These are phyloP conservation scores for Clarias pachynema DNA, from an alignment of 2,797 vertebrate species.

Conservation along the genomic window DNA sequence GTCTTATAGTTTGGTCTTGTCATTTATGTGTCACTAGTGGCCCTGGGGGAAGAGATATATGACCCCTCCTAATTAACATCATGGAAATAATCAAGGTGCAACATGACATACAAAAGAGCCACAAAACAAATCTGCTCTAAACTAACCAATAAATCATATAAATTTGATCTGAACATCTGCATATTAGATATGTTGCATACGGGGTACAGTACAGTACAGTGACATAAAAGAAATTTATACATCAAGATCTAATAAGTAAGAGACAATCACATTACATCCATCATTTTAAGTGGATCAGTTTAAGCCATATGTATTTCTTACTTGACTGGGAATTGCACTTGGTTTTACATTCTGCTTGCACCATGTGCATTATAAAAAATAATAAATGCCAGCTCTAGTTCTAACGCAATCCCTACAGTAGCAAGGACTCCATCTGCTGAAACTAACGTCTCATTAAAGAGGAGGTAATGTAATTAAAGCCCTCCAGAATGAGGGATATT, in stretches of 20 bases:
- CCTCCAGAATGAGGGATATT: slow-evolving; percentile 16
- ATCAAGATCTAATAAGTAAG: slow-evolving; percentile 18
- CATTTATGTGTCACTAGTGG: slow-evolving; percentile 29
- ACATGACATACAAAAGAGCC: slow-evolving; percentile 1
- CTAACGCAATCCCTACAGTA: slow-evolving; percentile 14
- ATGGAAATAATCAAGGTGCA: not conserved
- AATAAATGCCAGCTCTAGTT: slow-evolving; percentile 22
- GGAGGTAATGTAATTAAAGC: slow-evolving; percentile 32
- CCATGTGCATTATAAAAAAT: slow-evolving; percentile 8
- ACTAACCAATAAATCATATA: not conserved
- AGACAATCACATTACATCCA: slow-evolving; percentile 20
- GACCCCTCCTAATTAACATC: not conserved
- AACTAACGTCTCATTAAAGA: slow-evolving; percentile 29
- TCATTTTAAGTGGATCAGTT: slow-evolving; percentile 29
- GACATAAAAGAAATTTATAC: slow-evolving; percentile 7
- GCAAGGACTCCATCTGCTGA: slow-evolving; percentile 14
- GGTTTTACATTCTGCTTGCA: slow-evolving; percentile 16
- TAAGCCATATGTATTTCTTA: slow-evolving; percentile 3
- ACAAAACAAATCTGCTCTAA: not conserved
- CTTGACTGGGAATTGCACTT: not conserved
- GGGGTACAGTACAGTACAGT: slow-evolving; percentile 12
- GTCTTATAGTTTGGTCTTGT: slow-evolving; percentile 24
- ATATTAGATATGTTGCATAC: not conserved
- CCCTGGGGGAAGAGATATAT: not conserved
- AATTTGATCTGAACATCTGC: slow-evolving; percentile 18